Percentiles rank a stretch among this genome's conserved stretches.
These are phyloP conservation scores for Aphyosemion australe DNA, from an alignment of 2,113 vertebrate genomes.

Conservation along the genomic window DNA sequence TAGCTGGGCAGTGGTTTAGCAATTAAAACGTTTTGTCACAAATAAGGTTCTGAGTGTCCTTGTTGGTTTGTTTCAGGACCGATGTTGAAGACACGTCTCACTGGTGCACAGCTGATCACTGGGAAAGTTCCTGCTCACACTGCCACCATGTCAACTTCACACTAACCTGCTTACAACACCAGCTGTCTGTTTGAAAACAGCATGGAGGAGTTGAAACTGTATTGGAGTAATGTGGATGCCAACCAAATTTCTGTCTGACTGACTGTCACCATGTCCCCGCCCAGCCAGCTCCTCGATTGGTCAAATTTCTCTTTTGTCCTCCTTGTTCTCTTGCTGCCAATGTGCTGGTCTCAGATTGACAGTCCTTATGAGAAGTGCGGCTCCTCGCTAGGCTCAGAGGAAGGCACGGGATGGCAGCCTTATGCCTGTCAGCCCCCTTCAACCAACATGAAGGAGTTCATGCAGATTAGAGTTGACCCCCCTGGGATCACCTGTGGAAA, in stretches of 20 bases:
- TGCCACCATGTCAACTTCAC: conserved; percentile 3
- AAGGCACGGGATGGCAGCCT: conserved; percentile 87
- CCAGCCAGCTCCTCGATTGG: conserved; percentile 59
- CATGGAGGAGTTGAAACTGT: not conserved
- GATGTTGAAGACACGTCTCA: too few relatives aligned
- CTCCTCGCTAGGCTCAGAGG: conserved; percentile 85
- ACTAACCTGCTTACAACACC: not conserved
- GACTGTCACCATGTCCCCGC: conserved; percentile 61
- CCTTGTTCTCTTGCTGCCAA: conserved; percentile 70
- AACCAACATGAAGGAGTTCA: conserved; percentile 88
- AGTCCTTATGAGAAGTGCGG: conserved; percentile 89
- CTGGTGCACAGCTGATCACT: not conserved
- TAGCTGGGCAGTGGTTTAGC: too few relatives aligned
- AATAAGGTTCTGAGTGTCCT: not conserved
- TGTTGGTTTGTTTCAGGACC: conserved; percentile 10
- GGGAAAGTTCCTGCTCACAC: not conserved
- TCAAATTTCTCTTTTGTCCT: conserved; percentile 65
- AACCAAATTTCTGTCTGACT: conserved; percentile 14
- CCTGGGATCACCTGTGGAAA: conserved; percentile 92
- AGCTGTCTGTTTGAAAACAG: not conserved
- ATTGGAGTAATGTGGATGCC: not conserved
- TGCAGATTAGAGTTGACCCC: conserved; percentile 92
- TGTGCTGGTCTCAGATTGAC: conserved; percentile 63
- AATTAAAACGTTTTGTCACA: too few relatives aligned
- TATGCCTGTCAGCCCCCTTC: conserved; percentile 90